Evolutionary conservation across 1,140 invertebrate genomes (phyloP), one percentile per base, ranked within the genome.

Genomic region (Diorhabda sublineata): DNA sequence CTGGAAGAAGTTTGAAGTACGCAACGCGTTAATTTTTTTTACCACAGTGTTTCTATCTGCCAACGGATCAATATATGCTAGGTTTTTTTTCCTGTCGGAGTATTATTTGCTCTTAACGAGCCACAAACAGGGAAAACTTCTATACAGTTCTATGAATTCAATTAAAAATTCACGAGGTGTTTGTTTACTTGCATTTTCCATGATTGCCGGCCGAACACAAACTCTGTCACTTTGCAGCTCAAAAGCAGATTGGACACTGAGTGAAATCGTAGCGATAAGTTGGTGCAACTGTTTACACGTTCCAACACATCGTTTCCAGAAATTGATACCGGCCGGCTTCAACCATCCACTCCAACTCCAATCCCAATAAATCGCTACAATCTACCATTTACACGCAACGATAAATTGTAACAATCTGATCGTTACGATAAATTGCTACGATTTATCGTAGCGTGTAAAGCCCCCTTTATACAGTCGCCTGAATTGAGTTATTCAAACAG

Each of bases 341-440:
- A 52, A 52, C 45, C 45, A 52, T 6, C 8, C 45, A 5, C 5
- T 6, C 45, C 45, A 42, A 7, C 42, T 60, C 42, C 58, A 60
- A 60, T 60, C 11, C 58, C 58, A 60, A 11, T 11, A 60, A 11
- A 60, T 60, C 11, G n/a, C 11, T 60, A 42, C 58, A 11, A 60
- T 52, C 5, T 6, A 5, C 1, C 8, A 9, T 52, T 52, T 52
- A 52, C 45, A 52, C 45, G 8, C 45, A 52, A 52, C 45, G 8
- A 52, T 52, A 52, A 52, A 52, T 52, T 26, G 26, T 26, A 26
- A 26, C 26, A 26, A 26, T 26, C 26, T 26, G 26, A 26, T 26
- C 26, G 26, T 26, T 26, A 26, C 26, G 26, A 26, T 26, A 26
- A 26, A 26, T 26, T 26, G 26, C 26, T 26, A 26, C 26, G 26